phyloP scores from a whole-genome alignment of 2,113 vertebrate genomes.

The Lates calcarifer region DNA sequence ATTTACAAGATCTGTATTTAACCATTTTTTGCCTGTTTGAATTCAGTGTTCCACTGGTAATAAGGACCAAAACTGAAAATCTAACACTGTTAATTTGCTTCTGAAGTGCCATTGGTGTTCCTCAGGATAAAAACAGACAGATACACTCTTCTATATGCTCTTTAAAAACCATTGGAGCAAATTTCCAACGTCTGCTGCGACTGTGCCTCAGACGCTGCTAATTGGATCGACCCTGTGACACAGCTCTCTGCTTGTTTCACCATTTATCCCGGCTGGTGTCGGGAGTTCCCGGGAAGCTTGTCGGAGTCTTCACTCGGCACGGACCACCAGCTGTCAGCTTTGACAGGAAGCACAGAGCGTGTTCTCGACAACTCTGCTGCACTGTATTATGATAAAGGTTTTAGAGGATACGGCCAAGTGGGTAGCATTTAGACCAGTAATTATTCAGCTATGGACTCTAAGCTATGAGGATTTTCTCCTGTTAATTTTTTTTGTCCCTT shows the following conservation, averaged over 20 bases:
- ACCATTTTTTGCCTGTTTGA: no score
- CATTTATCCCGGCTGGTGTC: slow-evolving; percentile 23
- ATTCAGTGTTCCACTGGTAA: no score
- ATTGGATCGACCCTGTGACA: not conserved
- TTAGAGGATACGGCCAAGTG: slow-evolving; percentile 11
- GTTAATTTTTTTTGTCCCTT: not conserved
- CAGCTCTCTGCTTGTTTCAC: not conserved
- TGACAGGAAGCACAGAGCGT: slow-evolving; percentile 62
- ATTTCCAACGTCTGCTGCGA: not conserved
- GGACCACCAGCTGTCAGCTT: slow-evolving; percentile 63
- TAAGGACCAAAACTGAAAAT: no score
- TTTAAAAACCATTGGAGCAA: not conserved
- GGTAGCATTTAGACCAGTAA: not conserved
- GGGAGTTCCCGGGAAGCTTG: slow-evolving; percentile 52
- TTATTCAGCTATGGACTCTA: not conserved
- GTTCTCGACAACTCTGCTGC: slow-evolving; percentile 62
- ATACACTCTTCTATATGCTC: not conserved
- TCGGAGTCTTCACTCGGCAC: slow-evolving; percentile 32
- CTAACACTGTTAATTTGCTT: not conserved
- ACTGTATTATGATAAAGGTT: slow-evolving; percentile 7
- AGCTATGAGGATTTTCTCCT: no score
- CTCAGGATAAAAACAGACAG: not conserved
- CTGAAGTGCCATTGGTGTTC: not conserved
- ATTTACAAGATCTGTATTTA: no score
- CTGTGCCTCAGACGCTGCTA: not conserved